These are phyloP conservation scores for Chesias legatella DNA, from an alignment of 2,888 invertebrate species.

Conservation along the genomic window DNA sequence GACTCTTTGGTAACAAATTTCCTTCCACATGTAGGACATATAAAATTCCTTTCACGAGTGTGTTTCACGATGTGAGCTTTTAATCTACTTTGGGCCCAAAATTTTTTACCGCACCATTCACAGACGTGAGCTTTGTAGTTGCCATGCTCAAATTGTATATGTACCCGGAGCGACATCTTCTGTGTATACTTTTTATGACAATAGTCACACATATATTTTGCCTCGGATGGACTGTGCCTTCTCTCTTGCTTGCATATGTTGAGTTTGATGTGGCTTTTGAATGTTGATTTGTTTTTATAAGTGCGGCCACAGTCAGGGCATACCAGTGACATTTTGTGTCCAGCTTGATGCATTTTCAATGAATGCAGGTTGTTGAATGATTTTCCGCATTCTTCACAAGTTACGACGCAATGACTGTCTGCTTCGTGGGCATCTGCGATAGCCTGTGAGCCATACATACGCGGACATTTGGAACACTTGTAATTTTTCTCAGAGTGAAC, in stretches of 20 bases:
- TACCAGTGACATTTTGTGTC: conserved; percentile 47
- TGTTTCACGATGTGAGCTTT: conserved; percentile 67
- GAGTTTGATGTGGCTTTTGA: conserved; percentile 51
- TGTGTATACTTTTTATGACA: conserved; percentile 66
- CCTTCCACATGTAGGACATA: conserved; percentile 50
- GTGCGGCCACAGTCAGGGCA: conserved; percentile 60
- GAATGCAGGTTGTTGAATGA: conserved; percentile 48
- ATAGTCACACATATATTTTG: conserved; percentile 60
- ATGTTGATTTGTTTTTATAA: conserved; percentile 57
- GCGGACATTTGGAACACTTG: conserved; percentile 47
- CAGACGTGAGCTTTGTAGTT: conserved; percentile 62
- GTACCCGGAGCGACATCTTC: conserved; percentile 60
- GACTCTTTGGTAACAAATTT: conserved; percentile 65
- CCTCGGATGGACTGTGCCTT: conserved; percentile 40
- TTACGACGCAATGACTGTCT: conserved; percentile 43
- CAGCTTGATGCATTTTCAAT: conserved; percentile 52
- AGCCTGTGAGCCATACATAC: conserved; percentile 42
- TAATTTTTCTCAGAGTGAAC: conserved; percentile 52
- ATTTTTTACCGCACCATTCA: conserved; percentile 64
- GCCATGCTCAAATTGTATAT: conserved; percentile 65
- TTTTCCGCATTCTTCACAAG: conserved; percentile 60
- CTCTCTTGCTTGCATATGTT: conserved; percentile 50
- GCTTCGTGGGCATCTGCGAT: conserved; percentile 43
- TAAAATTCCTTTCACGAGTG: conserved; percentile 60
- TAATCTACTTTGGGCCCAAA: conserved; percentile 60